Evolutionary conservation across 1,140 invertebrate species (phyloP).

Genomic region (Bathynomus jamesi): DNA sequence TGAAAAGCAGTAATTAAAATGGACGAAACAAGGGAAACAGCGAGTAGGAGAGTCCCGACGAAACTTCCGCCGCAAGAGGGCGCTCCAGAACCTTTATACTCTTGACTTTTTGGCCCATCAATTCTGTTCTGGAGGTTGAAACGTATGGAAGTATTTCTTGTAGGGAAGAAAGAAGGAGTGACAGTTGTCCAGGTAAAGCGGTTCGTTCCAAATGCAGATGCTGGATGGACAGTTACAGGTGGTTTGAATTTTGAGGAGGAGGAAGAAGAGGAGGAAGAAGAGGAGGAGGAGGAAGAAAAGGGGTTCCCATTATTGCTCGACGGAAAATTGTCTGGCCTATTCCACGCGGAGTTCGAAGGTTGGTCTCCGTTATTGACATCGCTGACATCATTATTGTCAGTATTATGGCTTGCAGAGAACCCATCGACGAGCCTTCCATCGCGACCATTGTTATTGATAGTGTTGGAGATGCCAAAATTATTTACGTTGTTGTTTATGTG

Average conservation of each 20-base stretch:
- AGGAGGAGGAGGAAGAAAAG: not conserved
- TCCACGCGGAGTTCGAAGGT: not conserved
- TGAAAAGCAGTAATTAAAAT: too few species aligned
- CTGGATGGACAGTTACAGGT: not conserved
- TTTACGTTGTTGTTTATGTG: not conserved
- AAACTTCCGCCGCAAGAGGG: too few species aligned
- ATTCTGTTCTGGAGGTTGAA: not conserved
- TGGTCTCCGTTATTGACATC: not conserved
- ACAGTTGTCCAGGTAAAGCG: not conserved
- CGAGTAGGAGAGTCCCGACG: too few species aligned
- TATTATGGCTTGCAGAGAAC: not conserved
- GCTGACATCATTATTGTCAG: not conserved
- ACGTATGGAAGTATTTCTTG: not conserved
- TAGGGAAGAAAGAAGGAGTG: not conserved
- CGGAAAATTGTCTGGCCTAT: not conserved
- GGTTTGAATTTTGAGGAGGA: not conserved
- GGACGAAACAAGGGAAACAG: too few species aligned
- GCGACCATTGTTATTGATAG: not conserved
- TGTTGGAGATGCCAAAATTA: not conserved
- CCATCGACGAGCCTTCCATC: not conserved
- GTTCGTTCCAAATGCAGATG: not conserved
- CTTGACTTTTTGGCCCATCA: not conserved
- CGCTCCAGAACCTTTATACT: not conserved
- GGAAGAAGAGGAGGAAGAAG: not conserved
- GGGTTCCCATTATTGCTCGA: not conserved